Conservation (phyloP, 2,113 vertebrate genomes). For the Phaethon lepturus region DNA sequence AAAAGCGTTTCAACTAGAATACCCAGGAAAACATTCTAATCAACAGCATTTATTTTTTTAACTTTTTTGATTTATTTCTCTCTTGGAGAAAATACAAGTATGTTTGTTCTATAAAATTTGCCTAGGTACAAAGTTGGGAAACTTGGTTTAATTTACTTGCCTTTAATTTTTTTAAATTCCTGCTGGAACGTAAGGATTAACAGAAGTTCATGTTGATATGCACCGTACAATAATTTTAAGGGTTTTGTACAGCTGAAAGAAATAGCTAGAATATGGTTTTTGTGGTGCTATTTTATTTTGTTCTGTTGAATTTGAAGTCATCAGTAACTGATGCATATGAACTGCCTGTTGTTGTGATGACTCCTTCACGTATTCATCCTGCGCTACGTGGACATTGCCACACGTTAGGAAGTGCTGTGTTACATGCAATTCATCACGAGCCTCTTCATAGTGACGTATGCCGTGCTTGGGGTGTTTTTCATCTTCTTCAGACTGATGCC, state of each 20-base stretch:
- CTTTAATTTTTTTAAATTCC: background rate
- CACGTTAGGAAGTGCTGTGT: background rate
- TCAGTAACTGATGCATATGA: background rate
- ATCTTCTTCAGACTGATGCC: conserved; percentile 67
- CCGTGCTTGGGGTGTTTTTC: background rate
- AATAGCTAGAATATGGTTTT: background rate
- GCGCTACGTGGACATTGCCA: background rate
- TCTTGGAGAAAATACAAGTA: background rate
- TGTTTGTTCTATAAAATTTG: background rate
- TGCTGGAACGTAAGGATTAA: background rate
- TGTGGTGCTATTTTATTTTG: background rate
- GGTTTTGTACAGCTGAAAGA: background rate
- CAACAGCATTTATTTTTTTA: accelerated
- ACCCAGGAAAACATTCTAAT: background rate
- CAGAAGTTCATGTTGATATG: background rate
- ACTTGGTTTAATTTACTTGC: background rate
- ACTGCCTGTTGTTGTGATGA: background rate
- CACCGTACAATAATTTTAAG: background rate
- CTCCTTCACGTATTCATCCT: background rate
- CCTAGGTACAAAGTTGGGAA: background rate
- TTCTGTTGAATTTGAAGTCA: background rate
- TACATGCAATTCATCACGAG: background rate
- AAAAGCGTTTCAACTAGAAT: background rate
- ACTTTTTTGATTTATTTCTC: background rate
- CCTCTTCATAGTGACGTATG: background rate